A percentile compares a stretch with the other conserved stretches of the same genome.
These are phyloP conservation scores for Carposina sasakii DNA, from an alignment of 1,140 invertebrate genomes.

Conservation along the genomic window DNA sequence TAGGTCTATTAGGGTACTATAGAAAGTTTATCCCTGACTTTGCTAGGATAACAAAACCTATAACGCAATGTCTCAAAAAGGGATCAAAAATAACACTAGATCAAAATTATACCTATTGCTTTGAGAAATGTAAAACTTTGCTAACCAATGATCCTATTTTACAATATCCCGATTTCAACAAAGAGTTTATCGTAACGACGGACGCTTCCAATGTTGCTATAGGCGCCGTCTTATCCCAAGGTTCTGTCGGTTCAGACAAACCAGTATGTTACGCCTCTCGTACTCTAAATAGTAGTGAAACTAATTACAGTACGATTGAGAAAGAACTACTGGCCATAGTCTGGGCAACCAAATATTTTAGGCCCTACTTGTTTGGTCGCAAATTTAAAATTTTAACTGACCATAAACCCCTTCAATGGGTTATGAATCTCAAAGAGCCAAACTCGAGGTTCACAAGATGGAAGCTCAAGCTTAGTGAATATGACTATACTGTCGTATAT, in stretches of 20 bases:
- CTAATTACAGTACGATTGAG: too few relatives aligned
- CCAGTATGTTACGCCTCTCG: background rate
- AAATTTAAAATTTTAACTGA: too few relatives aligned
- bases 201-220: constrained; percentile 18
- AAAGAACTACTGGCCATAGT: too few relatives aligned
- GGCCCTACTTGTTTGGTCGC: too few relatives aligned
- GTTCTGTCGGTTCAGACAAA: constrained; percentile 9
- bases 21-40: constrained; percentile 27
- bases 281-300: constrained; percentile 2
- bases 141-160: background rate
- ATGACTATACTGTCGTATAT: background rate
- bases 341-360: too few relatives aligned
- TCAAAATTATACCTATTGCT: background rate
- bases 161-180: background rate
- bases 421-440: constrained; percentile 62
- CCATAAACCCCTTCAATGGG: constrained; percentile 34
- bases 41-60: constrained; percentile 23
- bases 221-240: constrained; percentile 23
- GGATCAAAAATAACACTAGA: background rate
- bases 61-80: constrained; percentile 8
- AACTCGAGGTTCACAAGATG: constrained; percentile 55
- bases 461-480: constrained; percentile 13
- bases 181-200: background rate
- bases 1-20: constrained; percentile 28
- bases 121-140: constrained; percentile 4